These are phyloP conservation scores for Sebastes wilsoni DNA, from an alignment of 2,797 vertebrate genomes.

Conservation along the genomic window DNA sequence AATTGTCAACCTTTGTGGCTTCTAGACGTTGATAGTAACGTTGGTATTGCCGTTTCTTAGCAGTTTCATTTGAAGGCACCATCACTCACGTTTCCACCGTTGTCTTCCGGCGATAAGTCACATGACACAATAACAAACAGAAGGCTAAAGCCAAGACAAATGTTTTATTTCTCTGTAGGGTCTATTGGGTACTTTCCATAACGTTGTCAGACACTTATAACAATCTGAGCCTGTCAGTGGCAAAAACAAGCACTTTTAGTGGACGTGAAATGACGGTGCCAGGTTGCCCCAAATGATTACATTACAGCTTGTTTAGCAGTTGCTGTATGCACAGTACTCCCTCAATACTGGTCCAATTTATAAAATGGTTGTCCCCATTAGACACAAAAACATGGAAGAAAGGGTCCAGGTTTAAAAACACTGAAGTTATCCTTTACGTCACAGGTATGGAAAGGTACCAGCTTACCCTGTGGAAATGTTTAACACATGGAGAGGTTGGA, in stretches of 20 bases:
- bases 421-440: constrained; percentile 1
- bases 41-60: too few species aligned
- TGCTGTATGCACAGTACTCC: background rate
- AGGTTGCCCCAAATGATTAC: background rate
- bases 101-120: too few species aligned
- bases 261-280: background rate
- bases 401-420: background rate
- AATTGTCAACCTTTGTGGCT: too few species aligned
- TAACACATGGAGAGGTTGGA: constrained; percentile 33
- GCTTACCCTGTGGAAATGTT: constrained; percentile 60
- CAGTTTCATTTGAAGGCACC: too few species aligned
- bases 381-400: background rate
- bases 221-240: too few species aligned
- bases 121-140: background rate
- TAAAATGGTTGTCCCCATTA: background rate
- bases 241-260: background rate
- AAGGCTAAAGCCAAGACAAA: background rate
- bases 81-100: too few species aligned
- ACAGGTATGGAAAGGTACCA: constrained; percentile 44
- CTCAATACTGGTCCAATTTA: background rate
- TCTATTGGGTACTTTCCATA: background rate
- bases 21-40: too few species aligned
- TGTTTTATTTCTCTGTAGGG: background rate
- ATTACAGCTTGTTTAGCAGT: background rate
- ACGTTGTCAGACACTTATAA: too few species aligned